Evolutionary conservation across 2,888 invertebrate genomes (phyloP).

Genomic region (Pollenia griseotomentosa): DNA sequence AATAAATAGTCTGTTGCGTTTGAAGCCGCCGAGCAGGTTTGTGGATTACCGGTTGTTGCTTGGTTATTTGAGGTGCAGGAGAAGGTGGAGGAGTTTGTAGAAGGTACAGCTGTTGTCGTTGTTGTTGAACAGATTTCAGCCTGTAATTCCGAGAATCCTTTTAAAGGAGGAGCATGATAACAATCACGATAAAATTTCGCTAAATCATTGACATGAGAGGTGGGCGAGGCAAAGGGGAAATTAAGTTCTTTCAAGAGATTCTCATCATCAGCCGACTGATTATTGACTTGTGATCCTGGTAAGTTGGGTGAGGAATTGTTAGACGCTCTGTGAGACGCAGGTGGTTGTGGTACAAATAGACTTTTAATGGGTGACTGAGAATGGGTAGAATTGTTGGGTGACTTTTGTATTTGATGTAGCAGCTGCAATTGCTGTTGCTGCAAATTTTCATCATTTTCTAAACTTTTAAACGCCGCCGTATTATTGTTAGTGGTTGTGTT

Average conservation of each 20-base stretch:
- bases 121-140: constrained; percentile 74
- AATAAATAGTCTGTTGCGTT: constrained; percentile 72
- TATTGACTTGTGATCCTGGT: constrained; percentile 50
- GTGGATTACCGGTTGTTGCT: constrained; percentile 21
- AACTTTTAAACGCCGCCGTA: constrained; percentile 79
- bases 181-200: constrained; percentile 84
- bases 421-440: constrained; percentile 68
- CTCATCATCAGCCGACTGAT: constrained; percentile 81
- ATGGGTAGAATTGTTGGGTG: constrained; percentile 61
- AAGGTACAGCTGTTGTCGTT: constrained; percentile 51
- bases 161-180: constrained; percentile 83
- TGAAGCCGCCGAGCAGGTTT: constrained; percentile 67
- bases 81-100: too few species aligned
- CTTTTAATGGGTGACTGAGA: constrained; percentile 81
- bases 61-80: constrained; percentile 11
- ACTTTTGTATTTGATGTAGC: constrained; percentile 51
- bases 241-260: constrained; percentile 83
- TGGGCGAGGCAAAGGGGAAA: constrained; percentile 84
- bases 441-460: constrained; percentile 77
- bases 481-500: constrained; percentile 79
- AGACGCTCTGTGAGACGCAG: constrained; percentile 20
- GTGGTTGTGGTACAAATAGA: constrained; percentile 78
- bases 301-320: constrained; percentile 59
- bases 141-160: constrained; percentile 78
- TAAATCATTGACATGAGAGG: constrained; percentile 83